A percentile compares a stretch with the other conserved stretches of the same genome.
These are phyloP conservation scores for Pachymerium ferrugineum DNA, from an alignment of 2,888 invertebrate species.

Conservation along the genomic window DNA sequence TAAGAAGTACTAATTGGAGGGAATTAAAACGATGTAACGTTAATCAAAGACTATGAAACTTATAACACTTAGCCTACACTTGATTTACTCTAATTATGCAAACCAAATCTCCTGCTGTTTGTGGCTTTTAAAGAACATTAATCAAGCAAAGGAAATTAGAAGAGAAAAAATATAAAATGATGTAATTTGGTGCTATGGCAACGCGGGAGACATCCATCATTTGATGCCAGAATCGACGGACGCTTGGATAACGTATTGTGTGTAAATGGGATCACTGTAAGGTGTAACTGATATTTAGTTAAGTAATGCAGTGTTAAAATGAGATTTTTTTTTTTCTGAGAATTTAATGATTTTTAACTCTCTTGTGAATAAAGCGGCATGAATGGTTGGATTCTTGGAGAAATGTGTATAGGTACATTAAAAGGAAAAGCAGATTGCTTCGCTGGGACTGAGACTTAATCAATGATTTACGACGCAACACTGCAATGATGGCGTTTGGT, in stretches of 20 bases:
- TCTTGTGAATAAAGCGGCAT: neutral
- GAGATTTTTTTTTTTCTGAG: too few relatives aligned
- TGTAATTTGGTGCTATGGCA: neutral
- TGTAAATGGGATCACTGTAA: too few relatives aligned
- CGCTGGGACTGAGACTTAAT: neutral
- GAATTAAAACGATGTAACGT: neutral
- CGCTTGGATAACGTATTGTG: neutral
- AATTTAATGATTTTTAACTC: neutral
- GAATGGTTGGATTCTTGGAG: too few relatives aligned
- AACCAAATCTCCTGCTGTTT: conserved; percentile 1
- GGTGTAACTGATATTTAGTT: too few relatives aligned
- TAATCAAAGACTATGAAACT: too few relatives aligned
- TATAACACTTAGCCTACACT: too few relatives aligned
- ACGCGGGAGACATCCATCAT: conserved; percentile 2
- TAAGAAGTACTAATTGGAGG: neutral
- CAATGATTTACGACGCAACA: neutral
- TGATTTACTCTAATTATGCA: neutral
- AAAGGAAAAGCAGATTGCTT: neutral
- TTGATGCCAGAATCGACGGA: neutral
- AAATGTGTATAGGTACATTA: neutral
- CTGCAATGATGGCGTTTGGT: neutral
- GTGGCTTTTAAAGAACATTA: neutral
- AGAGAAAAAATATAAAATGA: neutral
- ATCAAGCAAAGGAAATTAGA: neutral
- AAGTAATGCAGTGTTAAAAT: too few relatives aligned